Evolutionary conservation across 2,888 invertebrate species (phyloP).

Genomic region (Hemistola chrysoprasaria): DNA sequence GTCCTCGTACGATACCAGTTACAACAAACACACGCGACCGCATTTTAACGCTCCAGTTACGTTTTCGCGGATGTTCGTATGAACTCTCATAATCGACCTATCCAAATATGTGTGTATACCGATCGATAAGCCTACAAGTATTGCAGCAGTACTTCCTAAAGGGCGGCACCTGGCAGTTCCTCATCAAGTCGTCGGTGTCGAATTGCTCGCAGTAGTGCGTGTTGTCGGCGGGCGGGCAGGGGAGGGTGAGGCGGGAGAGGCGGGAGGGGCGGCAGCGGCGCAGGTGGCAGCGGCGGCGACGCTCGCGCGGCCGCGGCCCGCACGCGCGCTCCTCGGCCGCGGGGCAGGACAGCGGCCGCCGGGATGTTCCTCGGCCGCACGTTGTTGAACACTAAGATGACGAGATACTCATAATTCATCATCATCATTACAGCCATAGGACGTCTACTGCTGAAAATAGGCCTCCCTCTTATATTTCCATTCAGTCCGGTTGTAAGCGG

Average conservation of each 20-base stretch:
- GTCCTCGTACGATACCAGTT: too few species aligned
- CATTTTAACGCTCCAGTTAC: neutral
- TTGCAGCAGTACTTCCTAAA: slow-evolving; percentile 84
- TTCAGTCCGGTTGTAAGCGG: too few species aligned
- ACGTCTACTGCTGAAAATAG: too few species aligned
- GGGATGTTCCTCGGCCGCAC: slow-evolving; percentile 82
- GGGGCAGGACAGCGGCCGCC: slow-evolving; percentile 78
- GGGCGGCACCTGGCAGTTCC: slow-evolving; percentile 81
- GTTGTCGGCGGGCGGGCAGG: slow-evolving; percentile 57
- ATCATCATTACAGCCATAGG: too few species aligned
- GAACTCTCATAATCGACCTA: too few species aligned
- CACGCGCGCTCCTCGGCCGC: slow-evolving; percentile 75
- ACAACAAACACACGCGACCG: too few species aligned
- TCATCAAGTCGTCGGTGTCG: slow-evolving; percentile 55
- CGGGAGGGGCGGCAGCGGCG: slow-evolving; percentile 51
- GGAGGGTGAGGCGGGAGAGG: slow-evolving; percentile 32
- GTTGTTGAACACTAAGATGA: slow-evolving; percentile 84
- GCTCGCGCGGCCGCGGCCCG: slow-evolving; percentile 76
- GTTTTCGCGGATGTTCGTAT: too few species aligned
- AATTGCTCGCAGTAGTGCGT: slow-evolving; percentile 76
- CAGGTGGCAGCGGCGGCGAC: slow-evolving; percentile 78
- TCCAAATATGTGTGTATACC: slow-evolving; percentile 9
- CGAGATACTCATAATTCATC: neutral
- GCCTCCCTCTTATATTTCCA: too few species aligned
- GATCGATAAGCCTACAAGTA: slow-evolving; percentile 60